Evolutionary conservation across 1,140 invertebrate species (phyloP).

Genomic region (Druon quercuslanigerum): DNA sequence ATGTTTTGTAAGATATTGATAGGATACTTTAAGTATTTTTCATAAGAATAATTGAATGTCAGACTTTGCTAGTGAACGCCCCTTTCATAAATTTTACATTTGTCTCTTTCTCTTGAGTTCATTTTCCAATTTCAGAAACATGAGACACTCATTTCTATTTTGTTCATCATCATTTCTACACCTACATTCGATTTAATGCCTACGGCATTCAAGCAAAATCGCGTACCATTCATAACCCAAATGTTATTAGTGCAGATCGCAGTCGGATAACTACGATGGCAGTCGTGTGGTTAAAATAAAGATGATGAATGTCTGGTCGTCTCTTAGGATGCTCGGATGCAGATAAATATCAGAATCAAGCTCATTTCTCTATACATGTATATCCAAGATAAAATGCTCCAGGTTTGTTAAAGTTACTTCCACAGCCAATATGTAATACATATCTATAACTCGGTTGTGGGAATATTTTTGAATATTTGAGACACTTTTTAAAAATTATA

Average conservation of each 20-base stretch:
- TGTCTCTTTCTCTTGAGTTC: background rate
- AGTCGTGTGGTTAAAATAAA: constrained; percentile 70
- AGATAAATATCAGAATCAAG: constrained; percentile 62
- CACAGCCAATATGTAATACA: no score
- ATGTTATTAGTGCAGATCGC: constrained; percentile 69
- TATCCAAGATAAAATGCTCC: background rate
- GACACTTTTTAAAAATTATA: no score
- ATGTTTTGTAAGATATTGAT: no score
- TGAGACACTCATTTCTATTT: background rate
- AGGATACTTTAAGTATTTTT: no score
- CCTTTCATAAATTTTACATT: no score
- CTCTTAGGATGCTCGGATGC: constrained; percentile 59
- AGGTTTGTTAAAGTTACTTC: no score
- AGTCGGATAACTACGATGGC: constrained; percentile 41
- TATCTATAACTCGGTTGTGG: no score
- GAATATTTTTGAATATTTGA: no score
- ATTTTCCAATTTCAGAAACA: background rate
- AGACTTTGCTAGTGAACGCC: no score
- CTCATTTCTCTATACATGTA: constrained; percentile 39
- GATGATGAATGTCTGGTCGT: constrained; percentile 66
- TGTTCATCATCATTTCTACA: background rate
- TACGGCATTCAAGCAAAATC: constrained; percentile 41
- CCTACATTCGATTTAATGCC: constrained; percentile 25
- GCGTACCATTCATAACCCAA: constrained; percentile 64
- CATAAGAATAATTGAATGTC: no score